Conservation (phyloP, 2,797 vertebrate species). For the Dipus sagitta region DNA sequence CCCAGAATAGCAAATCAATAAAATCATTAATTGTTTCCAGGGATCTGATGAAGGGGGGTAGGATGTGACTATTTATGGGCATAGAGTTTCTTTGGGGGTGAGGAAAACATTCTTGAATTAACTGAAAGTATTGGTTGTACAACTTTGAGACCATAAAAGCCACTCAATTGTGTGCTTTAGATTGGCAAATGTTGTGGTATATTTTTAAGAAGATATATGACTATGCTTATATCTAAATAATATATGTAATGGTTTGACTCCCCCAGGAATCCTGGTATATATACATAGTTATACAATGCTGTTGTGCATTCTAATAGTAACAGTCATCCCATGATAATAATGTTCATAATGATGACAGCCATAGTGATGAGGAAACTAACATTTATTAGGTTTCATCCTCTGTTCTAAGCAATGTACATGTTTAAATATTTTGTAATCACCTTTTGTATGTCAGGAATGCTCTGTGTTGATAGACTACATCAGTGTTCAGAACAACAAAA, state of each 20-base stretch:
- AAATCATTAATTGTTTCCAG: not conserved
- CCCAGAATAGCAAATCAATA: not conserved
- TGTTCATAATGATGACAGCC: not conserved
- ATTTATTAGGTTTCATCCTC: no score
- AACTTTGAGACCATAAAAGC: not conserved
- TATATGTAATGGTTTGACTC: no score
- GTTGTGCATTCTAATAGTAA: not conserved
- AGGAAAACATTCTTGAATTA: not conserved
- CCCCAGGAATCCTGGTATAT: no score
- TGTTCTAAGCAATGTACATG: not conserved
- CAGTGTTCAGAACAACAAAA: not conserved
- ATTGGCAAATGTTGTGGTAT: not conserved
- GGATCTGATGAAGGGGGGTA: not conserved
- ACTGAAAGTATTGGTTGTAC: not conserved
- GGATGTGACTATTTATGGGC: not conserved
- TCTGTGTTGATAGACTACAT: not conserved
- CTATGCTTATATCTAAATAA: no score
- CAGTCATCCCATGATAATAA: not conserved
- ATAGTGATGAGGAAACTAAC: no score
- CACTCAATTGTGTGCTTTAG: not conserved
- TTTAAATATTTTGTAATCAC: not conserved
- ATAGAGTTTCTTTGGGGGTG: not conserved
- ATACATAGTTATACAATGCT: not conserved
- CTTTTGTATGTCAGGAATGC: not conserved
- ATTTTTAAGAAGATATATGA: not conserved